Base-by-base conservation (phyloP, 2,113 vertebrate genomes). In the Xenopus borealis region DNA sequence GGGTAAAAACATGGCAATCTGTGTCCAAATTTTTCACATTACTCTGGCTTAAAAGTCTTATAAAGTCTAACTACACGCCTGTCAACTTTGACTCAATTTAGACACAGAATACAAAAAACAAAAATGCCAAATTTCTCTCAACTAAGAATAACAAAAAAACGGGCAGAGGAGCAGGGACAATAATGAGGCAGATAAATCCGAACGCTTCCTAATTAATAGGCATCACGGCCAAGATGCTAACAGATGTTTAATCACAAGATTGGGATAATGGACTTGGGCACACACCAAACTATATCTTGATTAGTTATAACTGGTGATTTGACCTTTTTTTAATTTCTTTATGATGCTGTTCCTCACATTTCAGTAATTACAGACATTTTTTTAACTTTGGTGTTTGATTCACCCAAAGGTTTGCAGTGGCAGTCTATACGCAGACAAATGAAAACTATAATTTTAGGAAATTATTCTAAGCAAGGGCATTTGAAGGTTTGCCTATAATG, bases 171-270 rank as follows among this genome's bases (percentile, higher is more conserved):
- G 59, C 12, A 61, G 50, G 65, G 45, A 75, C 44, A 69, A 33
- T 16, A 76, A 76, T 76, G 59, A 69, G 74, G 59, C 74, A 55
- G 19, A 69, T 63, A 70, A 63, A 76, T 76, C 66, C 67, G 45
- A 70, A 69, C 30, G 46, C 59, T 61, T 76, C 74, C 61, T 70
- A 76, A 76, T 76, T 70, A 76, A 76, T 76, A 69, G 66, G 58
- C 62, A 40, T 57, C 52, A 46, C 23, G 55, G 59, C 66, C 59
- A 46, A 47, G 50, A 52, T 59, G 40, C 33, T 33, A 70, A 70
- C 74, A 77, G 74, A 77, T 77, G 74, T 77, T 77, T 62, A 70
- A 70, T 77, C 74, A 70, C 59, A 77, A 70, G 74, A 10, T 30
- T 70, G 53, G 67, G 74, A 77, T 64, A 77, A 77, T 77, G 50